Evolutionary conservation across 1,140 invertebrate species (phyloP).

Genomic region (Drosophila pruinosa): DNA sequence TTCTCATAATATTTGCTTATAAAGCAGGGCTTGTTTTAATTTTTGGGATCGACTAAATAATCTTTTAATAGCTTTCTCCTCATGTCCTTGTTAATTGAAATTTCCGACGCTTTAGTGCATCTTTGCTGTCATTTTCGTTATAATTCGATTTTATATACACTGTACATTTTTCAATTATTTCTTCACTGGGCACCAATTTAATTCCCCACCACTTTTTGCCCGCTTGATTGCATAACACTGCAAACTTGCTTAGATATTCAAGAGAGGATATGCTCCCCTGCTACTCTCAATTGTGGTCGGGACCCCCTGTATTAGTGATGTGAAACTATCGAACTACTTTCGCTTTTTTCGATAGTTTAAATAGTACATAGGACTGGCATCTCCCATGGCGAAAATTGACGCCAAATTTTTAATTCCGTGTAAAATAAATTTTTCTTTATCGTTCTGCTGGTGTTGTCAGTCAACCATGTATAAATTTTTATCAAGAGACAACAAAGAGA

Average conservation of each 20-base stretch:
- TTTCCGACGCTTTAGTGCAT: constrained; percentile 48
- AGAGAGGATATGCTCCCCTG: too few species aligned
- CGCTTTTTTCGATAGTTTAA: too few species aligned
- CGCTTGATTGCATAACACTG: constrained; percentile 18
- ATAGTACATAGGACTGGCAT: too few species aligned
- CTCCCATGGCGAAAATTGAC: too few species aligned
- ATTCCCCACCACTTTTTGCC: not conserved
- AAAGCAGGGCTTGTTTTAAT: constrained; percentile 30
- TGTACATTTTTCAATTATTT: constrained; percentile 77
- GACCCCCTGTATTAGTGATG: too few species aligned
- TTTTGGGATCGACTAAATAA: constrained; percentile 65
- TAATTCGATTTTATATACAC: constrained; percentile 72
- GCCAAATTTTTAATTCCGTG: too few species aligned
- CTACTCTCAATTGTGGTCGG: too few species aligned
- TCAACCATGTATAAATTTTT: too few species aligned
- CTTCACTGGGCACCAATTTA: constrained; percentile 38
- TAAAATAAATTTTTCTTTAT: too few species aligned
- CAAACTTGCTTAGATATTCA: constrained; percentile 65
- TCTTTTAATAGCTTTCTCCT: constrained; percentile 72
- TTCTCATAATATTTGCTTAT: constrained; percentile 59
- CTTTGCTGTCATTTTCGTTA: constrained; percentile 57
- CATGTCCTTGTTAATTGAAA: constrained; percentile 70
- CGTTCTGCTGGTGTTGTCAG: too few species aligned
- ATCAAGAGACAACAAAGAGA: too few species aligned
- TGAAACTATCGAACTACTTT: too few species aligned